Percentiles rank a stretch among this genome's conserved stretches.
phyloP scores from a whole-genome alignment of 2,888 invertebrate genomes.

The Drosophila anomalipes region DNA sequence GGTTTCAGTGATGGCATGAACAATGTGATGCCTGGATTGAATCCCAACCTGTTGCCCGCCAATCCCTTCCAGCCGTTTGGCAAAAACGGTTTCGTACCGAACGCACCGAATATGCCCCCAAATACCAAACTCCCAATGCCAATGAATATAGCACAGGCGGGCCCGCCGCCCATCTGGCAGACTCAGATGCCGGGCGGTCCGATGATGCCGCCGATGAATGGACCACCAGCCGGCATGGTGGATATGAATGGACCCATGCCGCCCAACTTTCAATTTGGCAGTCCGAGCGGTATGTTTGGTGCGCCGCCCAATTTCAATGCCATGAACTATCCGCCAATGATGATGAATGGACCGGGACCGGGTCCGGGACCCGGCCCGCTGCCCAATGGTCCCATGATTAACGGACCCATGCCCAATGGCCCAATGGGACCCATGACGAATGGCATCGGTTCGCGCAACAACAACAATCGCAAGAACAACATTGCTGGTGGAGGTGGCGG shows the following conservation, averaged over 20 bases:
- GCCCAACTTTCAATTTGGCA: conserved; percentile 66
- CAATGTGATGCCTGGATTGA: conserved; percentile 32
- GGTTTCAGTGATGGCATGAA: conserved; percentile 42
- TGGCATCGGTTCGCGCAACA: conserved; percentile 73
- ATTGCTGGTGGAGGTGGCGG: conserved; percentile 63
- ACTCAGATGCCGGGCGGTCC: conserved; percentile 61
- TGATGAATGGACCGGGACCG: conserved; percentile 64
- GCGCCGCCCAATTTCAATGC: conserved; percentile 58
- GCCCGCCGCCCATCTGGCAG: conserved; percentile 65
- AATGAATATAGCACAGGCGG: conserved; percentile 46
- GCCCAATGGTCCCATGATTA: conserved; percentile 26
- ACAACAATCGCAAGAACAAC: conserved; percentile 71
- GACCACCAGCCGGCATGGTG: conserved; percentile 52
- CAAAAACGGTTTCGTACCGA: conserved; percentile 50
- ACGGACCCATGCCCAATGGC: conserved; percentile 55
- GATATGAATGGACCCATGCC: conserved; percentile 59
- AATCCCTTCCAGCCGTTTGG: conserved; percentile 82
- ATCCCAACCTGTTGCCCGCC: conserved; percentile 50
- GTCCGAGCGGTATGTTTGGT: conserved; percentile 61
- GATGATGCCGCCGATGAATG: conserved; percentile 42
- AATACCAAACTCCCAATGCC: conserved; percentile 41
- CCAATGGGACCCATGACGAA: conserved; percentile 47
- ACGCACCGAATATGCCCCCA: conserved; percentile 35
- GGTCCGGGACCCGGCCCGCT: conserved; percentile 36
- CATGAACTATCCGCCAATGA: conserved; percentile 73